These are phyloP conservation scores for Brachyhypopomus gauderio DNA, from an alignment of 2,113 vertebrate genomes.

Conservation along the genomic window DNA sequence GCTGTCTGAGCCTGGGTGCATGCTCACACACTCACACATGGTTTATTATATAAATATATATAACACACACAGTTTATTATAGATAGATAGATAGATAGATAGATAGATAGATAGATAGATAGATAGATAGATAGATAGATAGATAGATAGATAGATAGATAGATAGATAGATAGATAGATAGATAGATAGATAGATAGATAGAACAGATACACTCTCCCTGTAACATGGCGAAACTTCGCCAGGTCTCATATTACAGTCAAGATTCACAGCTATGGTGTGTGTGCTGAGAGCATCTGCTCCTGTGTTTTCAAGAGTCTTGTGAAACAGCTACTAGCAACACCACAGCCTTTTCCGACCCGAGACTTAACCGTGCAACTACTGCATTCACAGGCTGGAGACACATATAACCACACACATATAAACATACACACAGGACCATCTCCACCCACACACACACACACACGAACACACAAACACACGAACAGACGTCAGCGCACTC, in stretches of 20 bases:
- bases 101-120: background rate
- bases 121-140: too few species aligned
- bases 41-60: too few species aligned
- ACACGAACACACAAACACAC: constrained; percentile 13
- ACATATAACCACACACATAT: constrained; percentile 12
- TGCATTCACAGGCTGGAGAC: background rate
- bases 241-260: constrained; percentile 78
- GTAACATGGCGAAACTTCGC: constrained; percentile 66
- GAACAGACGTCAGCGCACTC: background rate
- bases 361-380: background rate
- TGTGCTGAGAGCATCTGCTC: constrained; percentile 53
- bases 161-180: too few species aligned
- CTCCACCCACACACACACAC: constrained; percentile 26
- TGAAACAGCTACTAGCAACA: constrained; percentile 46
- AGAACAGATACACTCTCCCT: background rate
- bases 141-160: too few species aligned
- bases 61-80: background rate
- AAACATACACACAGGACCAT: constrained; percentile 18
- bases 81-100: constrained; percentile 14
- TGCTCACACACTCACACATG: constrained; percentile 25
- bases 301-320: constrained; percentile 31
- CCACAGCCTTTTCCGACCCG: background rate
- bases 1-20: background rate
- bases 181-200: too few species aligned
- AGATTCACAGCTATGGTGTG: constrained; percentile 74